phyloP scores from a whole-genome alignment of 2,888 invertebrate genomes.

The Amorpha juglandis region DNA sequence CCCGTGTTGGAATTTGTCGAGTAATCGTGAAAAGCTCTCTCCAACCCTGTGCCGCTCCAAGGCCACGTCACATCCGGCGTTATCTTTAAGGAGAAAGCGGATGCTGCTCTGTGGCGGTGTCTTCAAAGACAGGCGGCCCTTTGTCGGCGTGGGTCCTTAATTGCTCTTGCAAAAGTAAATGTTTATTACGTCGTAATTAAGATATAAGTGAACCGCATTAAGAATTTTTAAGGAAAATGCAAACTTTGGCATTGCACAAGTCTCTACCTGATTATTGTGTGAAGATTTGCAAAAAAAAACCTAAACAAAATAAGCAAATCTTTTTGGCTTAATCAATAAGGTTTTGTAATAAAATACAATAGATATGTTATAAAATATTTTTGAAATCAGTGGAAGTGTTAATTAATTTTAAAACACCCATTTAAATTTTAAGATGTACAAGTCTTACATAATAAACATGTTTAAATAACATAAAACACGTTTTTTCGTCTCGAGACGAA shows the following conservation, averaged over 20 bases:
- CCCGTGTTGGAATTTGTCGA: constrained; percentile 73
- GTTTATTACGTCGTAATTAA: constrained; percentile 63
- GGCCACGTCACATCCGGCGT: constrained; percentile 78
- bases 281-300: neutral
- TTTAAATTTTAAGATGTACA: constrained; percentile 25
- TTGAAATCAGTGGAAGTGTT: neutral
- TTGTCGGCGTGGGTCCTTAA: constrained; percentile 69
- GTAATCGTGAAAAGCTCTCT: constrained; percentile 79
- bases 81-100: constrained; percentile 77
- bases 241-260: constrained; percentile 28
- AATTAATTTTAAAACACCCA: constrained; percentile 16
- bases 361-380: neutral
- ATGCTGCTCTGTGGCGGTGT: constrained; percentile 65
- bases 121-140: constrained; percentile 67
- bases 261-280: neutral
- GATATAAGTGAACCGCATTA: constrained; percentile 25
- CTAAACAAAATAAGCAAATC: neutral
- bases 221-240: constrained; percentile 19
- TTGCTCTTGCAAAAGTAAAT: constrained; percentile 74
- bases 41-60: constrained; percentile 60
- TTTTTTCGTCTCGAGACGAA: constrained; percentile 43
- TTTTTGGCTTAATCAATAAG: neutral
- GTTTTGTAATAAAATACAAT: neutral
- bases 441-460: constrained; percentile 2
- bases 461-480: constrained; percentile 9